Evolutionary conservation across 2,113 vertebrate species (phyloP).

Genomic region (Phalacrocorax pelagicus): DNA sequence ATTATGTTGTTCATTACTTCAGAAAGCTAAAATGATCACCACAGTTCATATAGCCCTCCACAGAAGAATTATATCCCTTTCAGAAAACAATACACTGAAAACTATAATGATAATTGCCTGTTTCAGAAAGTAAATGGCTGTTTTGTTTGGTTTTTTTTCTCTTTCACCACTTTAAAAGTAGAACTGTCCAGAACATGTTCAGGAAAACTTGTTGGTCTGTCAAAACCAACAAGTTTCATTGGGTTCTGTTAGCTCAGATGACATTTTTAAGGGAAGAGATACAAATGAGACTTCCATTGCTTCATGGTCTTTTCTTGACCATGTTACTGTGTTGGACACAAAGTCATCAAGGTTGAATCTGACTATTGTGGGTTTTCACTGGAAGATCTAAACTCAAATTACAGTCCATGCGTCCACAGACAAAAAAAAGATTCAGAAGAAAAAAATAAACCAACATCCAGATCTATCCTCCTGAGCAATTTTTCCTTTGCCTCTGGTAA

Average conservation of each 20-base stretch:
- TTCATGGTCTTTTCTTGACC: neutral
- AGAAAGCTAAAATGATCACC: slow-evolving; percentile 3
- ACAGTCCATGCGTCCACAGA: neutral
- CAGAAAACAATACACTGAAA: neutral
- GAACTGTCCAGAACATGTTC: neutral
- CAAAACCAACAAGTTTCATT: neutral
- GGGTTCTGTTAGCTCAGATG: neutral
- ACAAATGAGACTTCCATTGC: neutral
- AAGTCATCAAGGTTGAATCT: neutral
- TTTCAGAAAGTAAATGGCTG: neutral
- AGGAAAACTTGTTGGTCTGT: neutral
- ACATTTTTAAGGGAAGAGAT: neutral
- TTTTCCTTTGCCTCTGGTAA: neutral
- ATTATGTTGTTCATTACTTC: neutral
- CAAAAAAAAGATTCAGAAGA: neutral
- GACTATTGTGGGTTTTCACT: neutral
- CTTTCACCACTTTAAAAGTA: neutral
- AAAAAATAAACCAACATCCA: neutral
- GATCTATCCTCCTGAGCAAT: neutral
- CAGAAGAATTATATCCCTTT: neutral
- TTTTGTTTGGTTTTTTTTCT: neutral
- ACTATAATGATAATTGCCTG: neutral
- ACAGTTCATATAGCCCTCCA: neutral
- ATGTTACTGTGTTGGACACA: neutral
- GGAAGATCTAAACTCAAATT: neutral